phyloP scores from a whole-genome alignment of 2,888 invertebrate genomes.

The Lithosia quadra region DNA sequence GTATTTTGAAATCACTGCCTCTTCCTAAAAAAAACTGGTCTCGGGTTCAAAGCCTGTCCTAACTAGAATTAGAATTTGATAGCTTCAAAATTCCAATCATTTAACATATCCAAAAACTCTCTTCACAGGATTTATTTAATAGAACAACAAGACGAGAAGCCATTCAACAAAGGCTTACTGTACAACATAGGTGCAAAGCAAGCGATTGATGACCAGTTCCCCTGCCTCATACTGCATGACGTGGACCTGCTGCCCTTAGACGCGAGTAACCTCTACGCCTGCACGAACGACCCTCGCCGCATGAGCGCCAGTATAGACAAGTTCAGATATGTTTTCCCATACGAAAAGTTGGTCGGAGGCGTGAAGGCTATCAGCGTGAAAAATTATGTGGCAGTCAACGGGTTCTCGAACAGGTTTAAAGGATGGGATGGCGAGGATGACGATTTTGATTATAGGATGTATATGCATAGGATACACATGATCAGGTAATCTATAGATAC shows the following conservation, averaged over 20 bases:
- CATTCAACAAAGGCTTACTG: constrained; percentile 95
- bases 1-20: too few relatives aligned
- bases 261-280: constrained; percentile 93
- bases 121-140: constrained; percentile 91
- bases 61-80: too few relatives aligned
- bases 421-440: constrained; percentile 84
- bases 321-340: constrained; percentile 77
- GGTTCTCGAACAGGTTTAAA: constrained; percentile 76
- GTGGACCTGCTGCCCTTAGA: constrained; percentile 95
- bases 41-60: neutral
- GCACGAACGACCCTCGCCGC: constrained; percentile 92
- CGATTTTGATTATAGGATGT: constrained; percentile 69
- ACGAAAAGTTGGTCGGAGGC: constrained; percentile 64
- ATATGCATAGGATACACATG: constrained; percentile 58
- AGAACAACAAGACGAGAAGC: constrained; percentile 92
- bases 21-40: neutral
- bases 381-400: constrained; percentile 70
- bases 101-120: neutral
- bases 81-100: neutral
- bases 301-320: constrained; percentile 96
- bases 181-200: constrained; percentile 94
- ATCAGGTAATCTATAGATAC: constrained; percentile 68
- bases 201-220: constrained; percentile 90
- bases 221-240: constrained; percentile 96
- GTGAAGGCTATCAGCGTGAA: constrained; percentile 72